phyloP scores from a whole-genome alignment of 2,888 invertebrate genomes.

The Halictus quadricinctus region DNA sequence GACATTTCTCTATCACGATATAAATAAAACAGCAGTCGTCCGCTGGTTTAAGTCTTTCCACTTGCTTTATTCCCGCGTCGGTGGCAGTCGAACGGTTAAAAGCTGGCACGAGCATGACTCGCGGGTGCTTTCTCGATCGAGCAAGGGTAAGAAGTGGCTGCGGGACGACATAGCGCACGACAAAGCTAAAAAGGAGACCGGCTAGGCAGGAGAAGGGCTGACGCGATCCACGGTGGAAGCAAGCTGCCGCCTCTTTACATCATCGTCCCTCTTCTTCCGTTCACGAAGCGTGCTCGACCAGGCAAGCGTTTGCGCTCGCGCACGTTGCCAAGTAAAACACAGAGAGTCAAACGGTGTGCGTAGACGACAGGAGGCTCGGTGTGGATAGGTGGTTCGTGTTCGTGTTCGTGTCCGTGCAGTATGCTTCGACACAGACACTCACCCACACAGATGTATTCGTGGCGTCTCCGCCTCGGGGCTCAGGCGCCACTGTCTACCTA shows the following conservation, averaged over 20 bases:
- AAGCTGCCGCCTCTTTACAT: constrained; percentile 41
- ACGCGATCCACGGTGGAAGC: constrained; percentile 55
- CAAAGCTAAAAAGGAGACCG: constrained; percentile 56
- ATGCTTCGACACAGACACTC: constrained; percentile 52
- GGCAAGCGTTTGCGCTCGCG: background rate
- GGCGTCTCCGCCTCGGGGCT: constrained; percentile 74
- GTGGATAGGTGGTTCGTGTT: background rate
- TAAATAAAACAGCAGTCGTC: background rate
- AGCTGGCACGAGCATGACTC: background rate
- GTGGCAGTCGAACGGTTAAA: background rate
- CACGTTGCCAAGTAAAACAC: background rate
- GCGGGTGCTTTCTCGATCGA: constrained; percentile 26
- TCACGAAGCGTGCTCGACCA: constrained; percentile 10
- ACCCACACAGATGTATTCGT: constrained; percentile 38
- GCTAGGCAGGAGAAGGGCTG: constrained; percentile 48
- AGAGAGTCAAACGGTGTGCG: background rate
- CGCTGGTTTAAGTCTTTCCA: background rate
- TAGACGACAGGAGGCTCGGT: background rate
- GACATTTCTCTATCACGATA: background rate
- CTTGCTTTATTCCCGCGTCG: background rate
- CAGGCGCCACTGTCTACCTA: constrained; percentile 67
- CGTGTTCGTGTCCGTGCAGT: constrained; percentile 6
- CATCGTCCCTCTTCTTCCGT: constrained; percentile 31
- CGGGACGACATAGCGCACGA: constrained; percentile 32
- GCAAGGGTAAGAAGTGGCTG: constrained; percentile 32